Base-by-base conservation (phyloP, 2,113 vertebrate species). In the Syngnathus scovelli region DNA sequence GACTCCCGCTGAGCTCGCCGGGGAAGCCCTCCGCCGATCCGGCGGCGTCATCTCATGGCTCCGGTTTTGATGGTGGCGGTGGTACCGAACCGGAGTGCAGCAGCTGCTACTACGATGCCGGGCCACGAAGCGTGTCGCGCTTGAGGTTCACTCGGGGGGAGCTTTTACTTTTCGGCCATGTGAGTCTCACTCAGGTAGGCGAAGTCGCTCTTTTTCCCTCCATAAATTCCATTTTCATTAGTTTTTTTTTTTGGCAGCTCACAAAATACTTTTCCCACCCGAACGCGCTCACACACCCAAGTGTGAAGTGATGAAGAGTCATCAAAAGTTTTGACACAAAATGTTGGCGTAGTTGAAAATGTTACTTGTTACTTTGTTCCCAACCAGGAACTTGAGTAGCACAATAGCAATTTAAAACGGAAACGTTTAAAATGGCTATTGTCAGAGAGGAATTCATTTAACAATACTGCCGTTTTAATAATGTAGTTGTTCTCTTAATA, bases 101-200 rank as follows among this genome's bases (percentile, higher is more conserved):
- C 6, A n/a, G 27, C 43, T 66, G 68, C 79, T 55, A 75, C 80
- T 83, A 73, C 77, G 60, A 77, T 52, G 67, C 58, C 76, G 48
- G 58, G 71, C 37, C 80, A 85, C 70, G 84, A 88, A 87, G 86
- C 70, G 68, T 74, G 78, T 72, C 70, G 79, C 70, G 12, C 66
- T 73, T 78, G 71, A 83, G 74, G 78, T 70, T 38, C 75, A 76
- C 75, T 66, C 23, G 21, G 12, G 59, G 56, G 37, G 37, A 39
- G 16, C 59, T 12, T 54, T 67, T 44, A 77, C 70, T 74, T 68
- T 39, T 54, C 77, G 76, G 78, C 82, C 62, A 87, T 89, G 86
- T 79, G 80, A 85, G 82, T 80, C 81, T 75, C 56, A 37, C 74
- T 74, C 80, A 87, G 88, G 89, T 90, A 83, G 68, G 87, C 81